Conservation (phyloP, 2,113 vertebrate species). For the Sceloporus tristichus region DNA sequence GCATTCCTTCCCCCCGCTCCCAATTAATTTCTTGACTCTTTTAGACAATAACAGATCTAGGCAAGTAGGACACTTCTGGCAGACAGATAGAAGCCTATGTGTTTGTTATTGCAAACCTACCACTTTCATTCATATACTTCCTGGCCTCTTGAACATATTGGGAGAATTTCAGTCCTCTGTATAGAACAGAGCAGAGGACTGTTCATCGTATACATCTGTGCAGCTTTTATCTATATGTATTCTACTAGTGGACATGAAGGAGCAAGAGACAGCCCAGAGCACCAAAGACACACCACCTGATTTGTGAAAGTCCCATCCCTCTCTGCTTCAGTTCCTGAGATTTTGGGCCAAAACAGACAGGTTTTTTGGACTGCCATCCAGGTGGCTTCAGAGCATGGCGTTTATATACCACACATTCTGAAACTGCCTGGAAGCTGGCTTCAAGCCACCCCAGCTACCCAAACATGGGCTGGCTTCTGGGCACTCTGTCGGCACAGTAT, state of each 20-base stretch:
- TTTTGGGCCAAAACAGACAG: not conserved
- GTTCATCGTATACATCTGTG: not conserved
- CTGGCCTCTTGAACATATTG: not conserved
- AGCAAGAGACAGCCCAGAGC: not conserved
- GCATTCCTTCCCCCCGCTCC: not conserved
- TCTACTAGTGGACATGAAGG: not conserved
- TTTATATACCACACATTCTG: too few species aligned
- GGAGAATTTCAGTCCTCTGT: not conserved
- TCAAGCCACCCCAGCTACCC: too few species aligned
- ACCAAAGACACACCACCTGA: not conserved
- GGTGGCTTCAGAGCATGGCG: too few species aligned
- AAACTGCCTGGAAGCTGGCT: too few species aligned
- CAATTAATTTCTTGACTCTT: not conserved
- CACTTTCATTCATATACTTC: not conserved
- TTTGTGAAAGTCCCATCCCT: not conserved
- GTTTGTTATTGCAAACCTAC: not conserved
- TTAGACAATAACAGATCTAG: not conserved
- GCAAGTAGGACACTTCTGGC: not conserved
- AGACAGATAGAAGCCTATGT: not conserved
- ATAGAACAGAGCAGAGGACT: not conserved
- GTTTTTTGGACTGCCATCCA: too few species aligned
- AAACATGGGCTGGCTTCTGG: too few species aligned
- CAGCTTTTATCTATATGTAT: not conserved
- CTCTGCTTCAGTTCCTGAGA: not conserved
- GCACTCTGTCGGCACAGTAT: too few species aligned